Percentiles rank a stretch among this genome's conserved stretches.
These are phyloP conservation scores for Trachymyrmex septentrionalis DNA, from an alignment of 1,140 invertebrate genomes.

Conservation along the genomic window DNA sequence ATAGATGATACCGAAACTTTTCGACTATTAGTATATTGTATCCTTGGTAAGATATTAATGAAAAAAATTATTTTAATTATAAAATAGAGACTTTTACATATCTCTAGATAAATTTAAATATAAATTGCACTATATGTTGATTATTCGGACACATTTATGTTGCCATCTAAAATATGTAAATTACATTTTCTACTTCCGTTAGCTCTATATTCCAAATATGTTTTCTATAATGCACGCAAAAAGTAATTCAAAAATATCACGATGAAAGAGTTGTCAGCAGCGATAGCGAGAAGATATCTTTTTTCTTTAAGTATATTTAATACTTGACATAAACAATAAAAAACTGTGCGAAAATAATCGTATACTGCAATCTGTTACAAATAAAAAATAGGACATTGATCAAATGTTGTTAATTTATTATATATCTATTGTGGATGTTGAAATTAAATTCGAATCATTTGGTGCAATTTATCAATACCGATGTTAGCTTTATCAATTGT, in stretches of 20 bases:
- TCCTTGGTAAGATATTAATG: too few species aligned
- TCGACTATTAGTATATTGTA: too few species aligned
- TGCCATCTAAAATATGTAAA: background rate
- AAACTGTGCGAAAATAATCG: background rate
- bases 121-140: background rate
- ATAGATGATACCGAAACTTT: too few species aligned
- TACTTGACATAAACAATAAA: background rate
- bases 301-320: background rate
- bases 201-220: background rate
- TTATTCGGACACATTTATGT: background rate
- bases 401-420: background rate
- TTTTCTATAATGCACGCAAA: background rate
- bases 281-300: background rate
- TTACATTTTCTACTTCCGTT: background rate
- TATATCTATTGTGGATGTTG: background rate
- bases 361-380: background rate
- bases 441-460: background rate
- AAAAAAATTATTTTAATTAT: too few species aligned
- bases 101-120: too few species aligned
- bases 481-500: background rate
- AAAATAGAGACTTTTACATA: too few species aligned
- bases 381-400: background rate
- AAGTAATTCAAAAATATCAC: background rate
- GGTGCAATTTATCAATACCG: background rate
- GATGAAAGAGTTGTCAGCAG: conserved; percentile 25